A percentile compares a stretch with the other conserved stretches of the same genome.
These are phyloP conservation scores for Merluccius polli DNA, from an alignment of 2,797 vertebrate species.

Conservation along the genomic window DNA sequence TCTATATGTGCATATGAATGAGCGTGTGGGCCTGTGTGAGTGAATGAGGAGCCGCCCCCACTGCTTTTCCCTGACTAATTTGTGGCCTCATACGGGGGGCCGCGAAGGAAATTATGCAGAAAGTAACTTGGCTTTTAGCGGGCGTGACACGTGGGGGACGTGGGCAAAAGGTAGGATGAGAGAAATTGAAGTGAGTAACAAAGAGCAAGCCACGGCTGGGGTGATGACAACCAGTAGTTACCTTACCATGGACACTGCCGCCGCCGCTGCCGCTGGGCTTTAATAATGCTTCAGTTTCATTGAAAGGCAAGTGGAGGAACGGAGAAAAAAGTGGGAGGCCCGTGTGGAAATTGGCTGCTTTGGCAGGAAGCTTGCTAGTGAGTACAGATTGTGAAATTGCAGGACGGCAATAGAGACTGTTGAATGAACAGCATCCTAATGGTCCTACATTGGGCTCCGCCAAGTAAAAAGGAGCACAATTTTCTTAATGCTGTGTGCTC, in stretches of 20 bases:
- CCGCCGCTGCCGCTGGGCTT: background rate
- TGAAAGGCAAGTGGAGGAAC: constrained; percentile 10
- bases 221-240: constrained; percentile 47
- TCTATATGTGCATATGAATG: background rate
- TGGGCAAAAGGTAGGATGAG: background rate
- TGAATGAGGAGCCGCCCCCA: background rate
- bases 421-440: background rate
- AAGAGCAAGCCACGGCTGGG: constrained; percentile 30
- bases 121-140: constrained; percentile 36
- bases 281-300: constrained; percentile 35
- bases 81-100: constrained; percentile 29
- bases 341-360: background rate
- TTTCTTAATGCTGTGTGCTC: background rate
- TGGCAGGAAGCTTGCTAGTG: constrained; percentile 3
- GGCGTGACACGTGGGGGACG: constrained; percentile 32
- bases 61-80: constrained; percentile 24
- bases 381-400: constrained; percentile 6
- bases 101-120: constrained; percentile 23
- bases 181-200: constrained; percentile 26
- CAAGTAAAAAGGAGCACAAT: background rate
- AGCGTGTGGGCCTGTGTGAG: background rate
- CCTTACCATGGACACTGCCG: constrained; percentile 30
- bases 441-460: background rate
- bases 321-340: background rate
- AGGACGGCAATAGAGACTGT: background rate